Percentiles rank a stretch among this genome's conserved stretches.
phyloP scores from a whole-genome alignment of 37 sponge, comb jelly and placozoan species.

The Tethya wilhelma region DNA sequence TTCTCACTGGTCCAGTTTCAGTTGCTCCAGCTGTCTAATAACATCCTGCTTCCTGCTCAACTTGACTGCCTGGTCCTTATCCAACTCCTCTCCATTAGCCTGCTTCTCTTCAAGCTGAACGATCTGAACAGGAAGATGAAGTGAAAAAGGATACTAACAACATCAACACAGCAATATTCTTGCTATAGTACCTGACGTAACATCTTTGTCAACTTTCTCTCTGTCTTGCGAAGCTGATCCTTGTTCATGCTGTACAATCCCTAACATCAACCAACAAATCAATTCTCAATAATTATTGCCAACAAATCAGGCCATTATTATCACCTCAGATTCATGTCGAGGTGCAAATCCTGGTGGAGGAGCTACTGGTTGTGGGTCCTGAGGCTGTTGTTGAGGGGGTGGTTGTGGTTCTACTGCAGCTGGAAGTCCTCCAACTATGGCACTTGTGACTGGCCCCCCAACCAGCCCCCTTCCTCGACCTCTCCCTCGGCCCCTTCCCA shows the following conservation, averaged over 20 bases:
- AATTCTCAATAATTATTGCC: neutral
- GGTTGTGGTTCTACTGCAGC: too few relatives aligned
- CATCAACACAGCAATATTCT: neutral
- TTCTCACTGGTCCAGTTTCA: too few relatives aligned
- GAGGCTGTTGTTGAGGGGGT: too few relatives aligned
- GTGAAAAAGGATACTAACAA: neutral
- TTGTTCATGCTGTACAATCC: neutral
- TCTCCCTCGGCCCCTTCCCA: neutral
- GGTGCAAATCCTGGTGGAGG: neutral
- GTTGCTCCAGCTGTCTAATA: too few relatives aligned
- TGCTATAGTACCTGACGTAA: conserved; percentile 28
- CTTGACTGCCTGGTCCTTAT: conserved; percentile 20
- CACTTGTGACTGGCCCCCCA: neutral
- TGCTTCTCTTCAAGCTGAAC: conserved; percentile 22
- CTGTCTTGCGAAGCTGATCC: neutral
- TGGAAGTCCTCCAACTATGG: neutral
- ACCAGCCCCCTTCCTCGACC: neutral
- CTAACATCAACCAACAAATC: neutral
- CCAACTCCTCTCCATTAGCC: conserved; percentile 2
- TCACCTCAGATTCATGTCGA: neutral
- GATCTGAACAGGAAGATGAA: conserved; percentile 25
- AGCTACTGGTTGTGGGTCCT: neutral
- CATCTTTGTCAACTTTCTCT: conserved; percentile 43
- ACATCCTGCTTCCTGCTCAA: conserved; percentile 10
- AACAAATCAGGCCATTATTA: neutral